Evolutionary conservation across 37 sponge, comb jelly and placozoan species (phyloP).

Genomic region (Tethya wilhelma): DNA sequence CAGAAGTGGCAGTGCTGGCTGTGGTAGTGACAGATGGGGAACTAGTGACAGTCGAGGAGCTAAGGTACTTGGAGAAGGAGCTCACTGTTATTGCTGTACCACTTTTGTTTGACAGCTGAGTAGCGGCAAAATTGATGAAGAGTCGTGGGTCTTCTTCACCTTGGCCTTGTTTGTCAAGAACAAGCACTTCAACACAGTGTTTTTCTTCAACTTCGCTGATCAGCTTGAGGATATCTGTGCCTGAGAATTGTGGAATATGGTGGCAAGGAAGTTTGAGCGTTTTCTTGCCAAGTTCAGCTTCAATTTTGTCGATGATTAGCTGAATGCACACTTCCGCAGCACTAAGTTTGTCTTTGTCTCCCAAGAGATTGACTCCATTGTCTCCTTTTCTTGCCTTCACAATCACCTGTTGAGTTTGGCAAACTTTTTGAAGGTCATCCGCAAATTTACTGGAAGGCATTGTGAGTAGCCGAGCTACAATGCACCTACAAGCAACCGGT

Average conservation of each 20-base stretch:
- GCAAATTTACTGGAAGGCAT: too few relatives aligned
- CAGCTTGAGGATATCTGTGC: neutral
- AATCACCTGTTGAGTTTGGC: too few relatives aligned
- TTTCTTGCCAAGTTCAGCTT: neutral
- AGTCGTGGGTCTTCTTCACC: neutral
- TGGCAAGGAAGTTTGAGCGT: neutral
- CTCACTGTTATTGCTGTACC: neutral
- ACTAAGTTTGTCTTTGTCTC: neutral
- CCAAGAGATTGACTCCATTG: too few relatives aligned
- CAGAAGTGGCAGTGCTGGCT: too few relatives aligned
- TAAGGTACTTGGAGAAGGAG: neutral
- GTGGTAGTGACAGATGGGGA: neutral
- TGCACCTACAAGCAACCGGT: too few relatives aligned
- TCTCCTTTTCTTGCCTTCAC: too few relatives aligned
- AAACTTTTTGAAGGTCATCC: too few relatives aligned
- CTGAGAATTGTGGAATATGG: neutral
- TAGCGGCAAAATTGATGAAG: neutral
- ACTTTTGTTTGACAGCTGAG: neutral
- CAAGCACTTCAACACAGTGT: neutral
- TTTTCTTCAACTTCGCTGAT: neutral
- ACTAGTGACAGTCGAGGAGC: neutral
- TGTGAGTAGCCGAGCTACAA: too few relatives aligned
- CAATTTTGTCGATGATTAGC: neutral
- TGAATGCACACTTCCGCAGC: neutral
- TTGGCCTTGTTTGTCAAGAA: neutral